These are phyloP conservation scores for Trichomycterus rosablanca DNA, from an alignment of 2,113 vertebrate species.

Conservation along the genomic window DNA sequence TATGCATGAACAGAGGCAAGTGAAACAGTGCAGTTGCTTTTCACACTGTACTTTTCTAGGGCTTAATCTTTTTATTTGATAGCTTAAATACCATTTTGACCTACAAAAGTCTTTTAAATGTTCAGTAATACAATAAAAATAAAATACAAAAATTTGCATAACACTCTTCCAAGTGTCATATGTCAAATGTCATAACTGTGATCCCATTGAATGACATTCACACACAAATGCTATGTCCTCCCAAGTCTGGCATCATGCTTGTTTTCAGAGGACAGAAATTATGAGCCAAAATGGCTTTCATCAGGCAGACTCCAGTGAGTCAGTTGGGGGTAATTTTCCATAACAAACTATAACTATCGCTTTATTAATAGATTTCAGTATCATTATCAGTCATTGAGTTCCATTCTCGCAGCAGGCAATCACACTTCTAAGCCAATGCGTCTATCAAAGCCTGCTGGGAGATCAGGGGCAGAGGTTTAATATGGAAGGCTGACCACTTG, in stretches of 20 bases:
- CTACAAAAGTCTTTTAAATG: no score
- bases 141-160: background rate
- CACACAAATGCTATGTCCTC: constrained; percentile 8
- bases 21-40: no score
- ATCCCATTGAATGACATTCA: constrained; percentile 1
- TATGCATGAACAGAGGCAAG: no score
- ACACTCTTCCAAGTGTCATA: background rate
- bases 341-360: constrained; percentile 20
- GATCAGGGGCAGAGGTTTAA: constrained; percentile 10
- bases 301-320: constrained; percentile 23
- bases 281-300: constrained; percentile 21
- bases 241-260: constrained; percentile 12
- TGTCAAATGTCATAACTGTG: background rate
- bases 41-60: no score
- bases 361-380: constrained; percentile 27
- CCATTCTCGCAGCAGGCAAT: constrained; percentile 10
- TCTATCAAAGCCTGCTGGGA: constrained; percentile 23
- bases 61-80: no score
- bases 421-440: background rate
- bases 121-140: background rate
- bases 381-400: constrained; percentile 9
- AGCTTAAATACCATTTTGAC: no score
- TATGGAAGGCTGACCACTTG: background rate
- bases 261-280: constrained; percentile 5
- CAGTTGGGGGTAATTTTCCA: constrained; percentile 47